Evolutionary conservation across 2,113 vertebrate genomes (phyloP), one percentile per base, ranked within the genome.

Genomic region (Ciconia stormi): DNA sequence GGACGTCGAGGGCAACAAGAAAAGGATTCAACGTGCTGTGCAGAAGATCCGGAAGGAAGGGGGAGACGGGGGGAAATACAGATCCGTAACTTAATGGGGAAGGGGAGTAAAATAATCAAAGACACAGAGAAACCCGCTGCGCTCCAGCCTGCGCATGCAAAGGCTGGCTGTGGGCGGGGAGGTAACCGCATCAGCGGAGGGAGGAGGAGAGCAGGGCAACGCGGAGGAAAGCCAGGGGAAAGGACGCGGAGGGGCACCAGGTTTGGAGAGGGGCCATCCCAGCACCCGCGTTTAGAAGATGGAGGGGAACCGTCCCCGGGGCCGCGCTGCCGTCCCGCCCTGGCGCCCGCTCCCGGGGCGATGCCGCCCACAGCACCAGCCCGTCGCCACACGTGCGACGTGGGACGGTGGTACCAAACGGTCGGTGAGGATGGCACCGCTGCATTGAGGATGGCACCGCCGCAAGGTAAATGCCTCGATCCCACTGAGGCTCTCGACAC

Each of bases 381-480:
- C 53, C 5, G 1, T 56, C 17, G 6, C 17, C 7, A 7, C 50
- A 5, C 7, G 4, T 10, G 52, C 52, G 32, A 52, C 16, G 34
- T 7, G 7, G 38, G 6, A 26, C 12, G 8, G 30, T 5, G 9
- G 11, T 44, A 19, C 44, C 16, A n/a, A 34, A 26, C 3, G 1
- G 15, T 8, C 38, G 2, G 7, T 27, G 23, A 46, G 13, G 32
- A 16, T 27, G 70, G 7, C 36, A 23, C 27, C 49, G 38, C 38
- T 9, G 38, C 38, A 38, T 38, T 27, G 23, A 46, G 13, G 32
- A 16, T 21, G 70, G 7, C 36, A 23, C 27, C 49, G 38, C 38
- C 38, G 38, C 38, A 38, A 38, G 38, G 34, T 10, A 26, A 34
- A 27, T 27, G 46, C 23, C 66, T 69, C 19, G 16, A 69, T 36